Evolutionary conservation across 2,888 invertebrate genomes (phyloP).

Genomic region (Andrena fulva): DNA sequence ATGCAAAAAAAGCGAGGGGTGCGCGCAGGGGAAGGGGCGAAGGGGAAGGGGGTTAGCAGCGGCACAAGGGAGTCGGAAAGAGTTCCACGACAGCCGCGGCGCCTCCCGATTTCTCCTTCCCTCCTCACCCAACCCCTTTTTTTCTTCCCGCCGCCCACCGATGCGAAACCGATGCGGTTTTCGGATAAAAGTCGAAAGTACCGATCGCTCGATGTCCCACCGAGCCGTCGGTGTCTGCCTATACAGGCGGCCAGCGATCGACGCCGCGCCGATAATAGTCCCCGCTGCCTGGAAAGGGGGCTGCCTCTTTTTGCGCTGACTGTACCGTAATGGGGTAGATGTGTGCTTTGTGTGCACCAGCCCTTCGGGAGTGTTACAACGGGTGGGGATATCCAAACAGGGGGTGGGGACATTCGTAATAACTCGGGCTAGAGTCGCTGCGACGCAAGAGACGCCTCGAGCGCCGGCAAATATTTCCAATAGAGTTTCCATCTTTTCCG

Average conservation of each 20-base stretch:
- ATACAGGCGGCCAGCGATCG: not conserved
- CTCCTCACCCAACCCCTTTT: slow-evolving; percentile 34
- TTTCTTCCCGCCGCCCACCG: slow-evolving; percentile 37
- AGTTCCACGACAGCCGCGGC: slow-evolving; percentile 44
- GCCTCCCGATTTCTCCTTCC: slow-evolving; percentile 60
- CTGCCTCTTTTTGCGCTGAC: slow-evolving; percentile 64
- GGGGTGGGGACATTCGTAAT: slow-evolving; percentile 77
- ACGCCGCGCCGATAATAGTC: slow-evolving; percentile 44
- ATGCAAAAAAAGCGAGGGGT: slow-evolving; percentile 78
- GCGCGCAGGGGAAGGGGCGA: slow-evolving; percentile 29
- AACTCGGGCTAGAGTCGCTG: slow-evolving; percentile 69
- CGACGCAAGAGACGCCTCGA: slow-evolving; percentile 11
- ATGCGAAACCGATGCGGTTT: slow-evolving; percentile 45
- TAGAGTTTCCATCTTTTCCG: not conserved
- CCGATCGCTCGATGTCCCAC: slow-evolving; percentile 41
- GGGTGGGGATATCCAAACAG: slow-evolving; percentile 76
- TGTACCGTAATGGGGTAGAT: slow-evolving; percentile 79
- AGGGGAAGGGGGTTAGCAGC: slow-evolving; percentile 49
- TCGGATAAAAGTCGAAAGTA: slow-evolving; percentile 43
- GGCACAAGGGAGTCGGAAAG: slow-evolving; percentile 51
- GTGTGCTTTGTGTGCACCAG: slow-evolving; percentile 76
- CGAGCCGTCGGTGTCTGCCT: not conserved
- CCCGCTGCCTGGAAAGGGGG: slow-evolving; percentile 24
- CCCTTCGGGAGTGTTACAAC: slow-evolving; percentile 73
- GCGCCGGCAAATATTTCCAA: not conserved